Percentiles rank a stretch among this genome's conserved stretches.
Evolutionary conservation across 2,888 invertebrate genomes (phyloP).

Genomic region (Chloroclystis v-ata): DNA sequence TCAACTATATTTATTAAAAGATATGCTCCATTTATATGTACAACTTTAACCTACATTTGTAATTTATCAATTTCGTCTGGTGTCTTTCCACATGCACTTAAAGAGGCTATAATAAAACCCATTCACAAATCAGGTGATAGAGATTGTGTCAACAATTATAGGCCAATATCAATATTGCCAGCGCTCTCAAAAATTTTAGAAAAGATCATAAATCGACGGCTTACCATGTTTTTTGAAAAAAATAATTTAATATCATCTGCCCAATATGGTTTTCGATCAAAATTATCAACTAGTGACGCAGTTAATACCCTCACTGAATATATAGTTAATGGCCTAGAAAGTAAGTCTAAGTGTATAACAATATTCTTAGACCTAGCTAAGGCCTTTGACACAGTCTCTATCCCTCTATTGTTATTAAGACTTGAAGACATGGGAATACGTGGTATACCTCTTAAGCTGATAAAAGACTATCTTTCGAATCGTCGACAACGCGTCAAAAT

Average conservation of each 20-base stretch:
- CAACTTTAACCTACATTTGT: too few relatives aligned
- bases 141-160: background rate
- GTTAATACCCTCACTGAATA: background rate
- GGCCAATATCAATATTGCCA: too few relatives aligned
- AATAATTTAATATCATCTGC: background rate
- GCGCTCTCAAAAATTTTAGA: background rate
- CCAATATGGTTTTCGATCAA: background rate
- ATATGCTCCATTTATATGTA: too few relatives aligned
- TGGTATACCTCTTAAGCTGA: too few relatives aligned
- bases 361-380: background rate
- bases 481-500: too few relatives aligned
- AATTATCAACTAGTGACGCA: background rate
- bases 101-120: too few relatives aligned
- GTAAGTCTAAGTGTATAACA: background rate
- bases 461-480: background rate
- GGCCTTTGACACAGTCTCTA: too few relatives aligned
- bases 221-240: background rate
- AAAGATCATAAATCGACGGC: background rate
- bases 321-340: background rate
- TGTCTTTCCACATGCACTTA: too few relatives aligned
- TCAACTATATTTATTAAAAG: too few relatives aligned
- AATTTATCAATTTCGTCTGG: too few relatives aligned
- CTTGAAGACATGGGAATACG: background rate
- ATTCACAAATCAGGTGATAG: too few relatives aligned
- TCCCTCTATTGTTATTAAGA: background rate